Conservation (phyloP, 2,797 vertebrate species). For the Nothura maculosa region DNA sequence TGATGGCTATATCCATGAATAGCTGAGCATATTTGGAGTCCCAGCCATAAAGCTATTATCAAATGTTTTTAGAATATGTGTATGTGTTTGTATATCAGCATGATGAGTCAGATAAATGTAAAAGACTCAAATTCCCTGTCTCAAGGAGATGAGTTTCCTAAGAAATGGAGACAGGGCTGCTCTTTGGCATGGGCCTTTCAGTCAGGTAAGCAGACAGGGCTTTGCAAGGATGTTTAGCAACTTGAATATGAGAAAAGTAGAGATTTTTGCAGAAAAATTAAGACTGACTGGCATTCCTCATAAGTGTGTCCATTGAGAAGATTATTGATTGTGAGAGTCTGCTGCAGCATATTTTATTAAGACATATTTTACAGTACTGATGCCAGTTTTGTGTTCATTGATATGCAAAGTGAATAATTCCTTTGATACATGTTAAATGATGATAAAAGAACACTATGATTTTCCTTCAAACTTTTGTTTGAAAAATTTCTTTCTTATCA, state of each 20-base stretch:
- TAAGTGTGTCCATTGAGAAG: background rate
- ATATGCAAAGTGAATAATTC: background rate
- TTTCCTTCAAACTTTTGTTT: background rate
- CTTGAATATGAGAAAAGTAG: background rate
- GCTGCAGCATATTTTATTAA: background rate
- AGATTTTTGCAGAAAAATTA: background rate
- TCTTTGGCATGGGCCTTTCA: background rate
- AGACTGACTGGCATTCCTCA: background rate
- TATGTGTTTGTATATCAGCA: rapidly evolving
- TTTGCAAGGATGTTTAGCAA: background rate
- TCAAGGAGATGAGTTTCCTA: background rate
- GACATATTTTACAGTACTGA: background rate
- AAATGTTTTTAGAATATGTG: background rate
- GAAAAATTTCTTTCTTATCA: background rate
- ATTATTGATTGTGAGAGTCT: background rate
- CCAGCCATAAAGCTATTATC: background rate
- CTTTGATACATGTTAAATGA: background rate
- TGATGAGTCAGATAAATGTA: background rate
- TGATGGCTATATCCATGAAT: background rate
- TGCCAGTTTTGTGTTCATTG: slow-evolving; percentile 11
- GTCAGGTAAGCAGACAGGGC: background rate
- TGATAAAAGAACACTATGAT: background rate
- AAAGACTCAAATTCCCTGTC: background rate
- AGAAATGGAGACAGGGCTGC: background rate
- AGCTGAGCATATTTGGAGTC: background rate